Percentiles rank a stretch among this genome's conserved stretches.
phyloP scores from a whole-genome alignment of 2,888 invertebrate genomes.

The Rhamnusium bicolor region DNA sequence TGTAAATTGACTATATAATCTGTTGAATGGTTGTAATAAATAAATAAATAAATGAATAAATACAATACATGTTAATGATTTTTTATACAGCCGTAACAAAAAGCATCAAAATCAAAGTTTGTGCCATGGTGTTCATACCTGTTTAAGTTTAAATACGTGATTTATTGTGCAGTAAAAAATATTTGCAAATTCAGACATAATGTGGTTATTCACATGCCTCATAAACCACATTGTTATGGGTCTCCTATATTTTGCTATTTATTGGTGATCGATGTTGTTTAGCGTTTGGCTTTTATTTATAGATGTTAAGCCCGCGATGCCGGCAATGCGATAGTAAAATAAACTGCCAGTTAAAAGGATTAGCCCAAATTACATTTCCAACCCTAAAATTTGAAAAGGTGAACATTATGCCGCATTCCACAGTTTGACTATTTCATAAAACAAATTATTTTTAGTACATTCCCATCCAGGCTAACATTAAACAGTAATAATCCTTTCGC shows the following conservation, averaged over 20 bases:
- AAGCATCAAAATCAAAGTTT: too few species aligned
- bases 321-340: conserved; percentile 59
- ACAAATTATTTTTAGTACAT: conserved; percentile 12
- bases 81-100: too few species aligned
- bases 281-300: conserved; percentile 59
- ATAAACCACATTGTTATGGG: conserved; percentile 62
- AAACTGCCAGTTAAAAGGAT: conserved; percentile 56
- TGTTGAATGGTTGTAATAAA: too few species aligned
- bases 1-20: too few species aligned
- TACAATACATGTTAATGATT: too few species aligned
- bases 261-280: conserved; percentile 64
- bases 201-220: conserved; percentile 47
- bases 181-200: conserved; percentile 38
- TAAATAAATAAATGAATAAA: too few species aligned
- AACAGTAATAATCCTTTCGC: background rate
- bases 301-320: conserved; percentile 51
- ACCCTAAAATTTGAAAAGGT: conserved; percentile 49
- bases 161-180: conserved; percentile 12
- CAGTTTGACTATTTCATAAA: conserved; percentile 14
- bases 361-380: conserved; percentile 48
- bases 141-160: background rate
- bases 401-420: conserved; percentile 35
- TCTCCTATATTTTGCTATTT: conserved; percentile 60
- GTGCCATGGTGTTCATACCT: background rate
- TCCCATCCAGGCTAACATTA: background rate